Evolutionary conservation across 2,797 vertebrate genomes (phyloP), one percentile per base, ranked within the genome.

Genomic region (Coregonus ussuriensis): DNA sequence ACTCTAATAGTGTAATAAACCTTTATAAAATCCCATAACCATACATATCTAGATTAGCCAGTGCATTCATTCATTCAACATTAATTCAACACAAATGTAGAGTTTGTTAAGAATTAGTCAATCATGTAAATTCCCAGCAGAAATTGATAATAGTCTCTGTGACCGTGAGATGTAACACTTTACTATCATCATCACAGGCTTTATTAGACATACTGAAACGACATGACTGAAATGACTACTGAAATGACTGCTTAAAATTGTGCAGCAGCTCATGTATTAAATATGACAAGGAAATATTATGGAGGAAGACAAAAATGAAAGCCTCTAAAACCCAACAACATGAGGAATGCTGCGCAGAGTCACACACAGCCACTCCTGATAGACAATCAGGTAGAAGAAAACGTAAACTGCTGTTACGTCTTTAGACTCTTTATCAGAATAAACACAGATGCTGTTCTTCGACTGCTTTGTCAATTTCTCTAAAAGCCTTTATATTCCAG

Each of bases 401-500:
- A 33, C 29, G 21, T 59, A 29, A 67, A 75, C 14, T 31, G 29
- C 65, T n/a, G 74, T 66, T 7, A 13, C 25, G 13, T 59, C 73
- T 59, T 47, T 18, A 16, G 65, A 25, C 37, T 74, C 73, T 72
- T 80, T 78, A 79, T 86, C 78, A 81, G 78, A 37, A 69, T 21
- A 72, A 37, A 59, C 29, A 54, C 68, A 70, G 16, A 47, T 9
- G 37, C 18, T 21, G 35, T 41, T 21, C 71, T 83, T 56, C 69
- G 65, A 77, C 2, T 47, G 21, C 59, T 11, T 63, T 29, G 67
- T 80, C 76, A 78, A 82, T 84, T 69, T 69, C 74, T 75, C 82
- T 85, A 83, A 86, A 88, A 88, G 85, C 79, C 73, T 74, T 76
- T 52, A 31, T 82, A 80, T 71, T 80, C 77, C 72, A 84, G 72